These are phyloP conservation scores for Macrocentrus cingulum DNA, from an alignment of 1,140 invertebrate species.

Conservation along the genomic window DNA sequence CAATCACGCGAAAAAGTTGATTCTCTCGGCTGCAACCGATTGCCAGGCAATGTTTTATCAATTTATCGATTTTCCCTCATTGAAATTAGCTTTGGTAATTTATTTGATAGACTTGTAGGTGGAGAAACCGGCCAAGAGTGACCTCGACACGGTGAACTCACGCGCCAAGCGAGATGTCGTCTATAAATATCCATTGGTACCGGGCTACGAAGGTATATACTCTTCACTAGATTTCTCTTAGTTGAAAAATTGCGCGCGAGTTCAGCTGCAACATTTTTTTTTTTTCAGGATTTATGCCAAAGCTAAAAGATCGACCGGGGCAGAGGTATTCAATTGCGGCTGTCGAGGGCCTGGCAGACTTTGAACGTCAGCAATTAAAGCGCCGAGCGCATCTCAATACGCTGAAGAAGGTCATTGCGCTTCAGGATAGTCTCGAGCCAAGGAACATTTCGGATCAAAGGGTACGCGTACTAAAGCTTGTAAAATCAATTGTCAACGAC, in stretches of 20 bases:
- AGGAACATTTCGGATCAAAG: constrained; percentile 64
- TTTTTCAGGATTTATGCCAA: constrained; percentile 66
- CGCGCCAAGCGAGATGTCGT: constrained; percentile 65
- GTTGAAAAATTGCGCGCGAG: constrained; percentile 13
- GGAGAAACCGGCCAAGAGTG: constrained; percentile 62
- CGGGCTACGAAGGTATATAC: constrained; percentile 72
- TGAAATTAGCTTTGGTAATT: background rate
- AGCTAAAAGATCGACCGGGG: constrained; percentile 63
- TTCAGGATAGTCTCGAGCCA: constrained; percentile 63
- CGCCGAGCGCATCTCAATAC: constrained; percentile 60
- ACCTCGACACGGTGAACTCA: constrained; percentile 66
- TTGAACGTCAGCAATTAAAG: constrained; percentile 64
- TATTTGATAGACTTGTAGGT: constrained; percentile 47
- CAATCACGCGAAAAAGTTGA: constrained; percentile 67
- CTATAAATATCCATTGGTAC: constrained; percentile 70
- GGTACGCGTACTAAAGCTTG: no score
- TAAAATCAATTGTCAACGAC: constrained; percentile 44
- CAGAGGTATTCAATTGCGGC: constrained; percentile 68
- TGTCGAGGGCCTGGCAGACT: constrained; percentile 68
- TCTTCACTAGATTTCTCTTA: no score
- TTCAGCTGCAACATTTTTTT: constrained; percentile 2
- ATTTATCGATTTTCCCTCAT: no score
- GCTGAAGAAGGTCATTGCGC: constrained; percentile 58
- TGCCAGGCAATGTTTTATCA: constrained; percentile 37
- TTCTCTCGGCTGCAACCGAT: constrained; percentile 64